Base-by-base conservation (phyloP, 2,797 vertebrate species). In the Carcharodon carcharias region DNA sequence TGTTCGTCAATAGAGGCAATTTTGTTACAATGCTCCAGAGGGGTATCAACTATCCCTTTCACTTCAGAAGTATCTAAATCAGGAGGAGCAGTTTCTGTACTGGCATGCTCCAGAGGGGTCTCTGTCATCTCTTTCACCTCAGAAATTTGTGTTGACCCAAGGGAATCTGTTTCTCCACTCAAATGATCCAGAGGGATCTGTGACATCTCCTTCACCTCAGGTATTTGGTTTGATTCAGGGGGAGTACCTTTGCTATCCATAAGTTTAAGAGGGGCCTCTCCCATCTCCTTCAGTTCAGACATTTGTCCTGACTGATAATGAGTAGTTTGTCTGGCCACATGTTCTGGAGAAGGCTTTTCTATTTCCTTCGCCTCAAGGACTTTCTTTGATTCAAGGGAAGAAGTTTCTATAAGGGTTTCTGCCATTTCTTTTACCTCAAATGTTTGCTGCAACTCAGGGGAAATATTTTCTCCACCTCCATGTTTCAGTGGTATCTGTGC, bases 401-500 rank as follows among this genome's bases (percentile, higher is more conserved):
- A 45, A 4, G 61, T 45, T 93, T 93, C 91, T 45, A 8, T 45
- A 31, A 45, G 91, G 63, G 61, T 26, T 8, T 93, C 91, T 93
- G 91, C 63, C 63, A 67, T 45, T 67, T 67, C 21, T 93, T 67
- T 93, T 67, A 93, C 63, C 91, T 93, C 91, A 93, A n/a, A 67
- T 45, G 31, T 45, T 67, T 40, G 61, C 18, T 45, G 61, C 8
- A 67, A 67, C 18, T 67, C n/a, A 3, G 18, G n/a, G 61, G 63
- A 93, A 93, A 8, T 12, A 12, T 93, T 67, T 93, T 45, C n/a
- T 67, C 16, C n/a, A 93, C 63, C 63, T 93, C 23, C 61, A 67
- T 45, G 21, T 93, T 45, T 26, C 63, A 67, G 21, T 1, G 3
- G 61, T 63, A n/a, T 93, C 63, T 45, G 61, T 93, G 14, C 58